Conservation (phyloP, 2,888 invertebrate species). For the Athripsodes cinereus region DNA sequence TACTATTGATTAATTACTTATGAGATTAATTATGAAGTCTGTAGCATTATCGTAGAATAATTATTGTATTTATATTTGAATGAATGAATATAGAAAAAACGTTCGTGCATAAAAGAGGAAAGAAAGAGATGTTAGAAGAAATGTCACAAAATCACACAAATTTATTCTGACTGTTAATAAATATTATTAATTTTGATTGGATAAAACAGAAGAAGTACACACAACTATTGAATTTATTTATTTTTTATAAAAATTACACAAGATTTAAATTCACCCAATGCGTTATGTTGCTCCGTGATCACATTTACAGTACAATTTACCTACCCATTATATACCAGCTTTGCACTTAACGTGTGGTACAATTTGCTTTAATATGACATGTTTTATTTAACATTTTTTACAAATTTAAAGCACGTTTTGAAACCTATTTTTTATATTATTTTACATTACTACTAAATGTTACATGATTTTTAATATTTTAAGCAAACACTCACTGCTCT, state of each 20-base stretch:
- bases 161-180: too few relatives aligned
- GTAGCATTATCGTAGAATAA: too few relatives aligned
- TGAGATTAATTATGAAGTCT: too few relatives aligned
- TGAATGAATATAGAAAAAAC: too few relatives aligned
- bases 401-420: slow-evolving; percentile 20
- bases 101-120: too few relatives aligned
- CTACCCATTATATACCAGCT: slow-evolving; percentile 14
- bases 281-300: not conserved
- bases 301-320: not conserved
- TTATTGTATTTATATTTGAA: too few relatives aligned
- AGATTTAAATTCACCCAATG: not conserved
- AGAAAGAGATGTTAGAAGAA: too few relatives aligned
- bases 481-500: slow-evolving; percentile 18
- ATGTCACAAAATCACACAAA: too few relatives aligned
- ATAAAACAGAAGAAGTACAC: too few relatives aligned
- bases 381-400: slow-evolving; percentile 20
- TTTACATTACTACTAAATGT: not conserved
- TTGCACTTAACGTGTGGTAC: slow-evolving; percentile 28
- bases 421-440: slow-evolving; percentile 20
- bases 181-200: too few relatives aligned
- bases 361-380: slow-evolving; percentile 25
- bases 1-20: too few relatives aligned
- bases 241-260: not conserved
- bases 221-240: too few relatives aligned
- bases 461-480: slow-evolving; percentile 7